Evolutionary conservation across 1,140 invertebrate genomes (phyloP).

Genomic region (Carposina sasakii): DNA sequence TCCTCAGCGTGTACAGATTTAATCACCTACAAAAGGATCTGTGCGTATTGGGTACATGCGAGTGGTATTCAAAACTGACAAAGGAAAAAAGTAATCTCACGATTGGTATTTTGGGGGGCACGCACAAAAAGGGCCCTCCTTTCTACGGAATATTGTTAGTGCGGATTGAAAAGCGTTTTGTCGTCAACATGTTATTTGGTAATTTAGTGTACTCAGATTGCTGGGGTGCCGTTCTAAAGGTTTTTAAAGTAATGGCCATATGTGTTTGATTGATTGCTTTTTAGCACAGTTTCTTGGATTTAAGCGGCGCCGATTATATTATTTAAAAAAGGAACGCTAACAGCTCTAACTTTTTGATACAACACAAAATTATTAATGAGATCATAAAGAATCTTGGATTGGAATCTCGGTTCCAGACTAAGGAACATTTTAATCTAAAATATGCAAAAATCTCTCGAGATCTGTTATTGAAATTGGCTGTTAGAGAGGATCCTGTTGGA

Average conservation of each 20-base stretch:
- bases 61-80: slow-evolving; percentile 66
- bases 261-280: slow-evolving; percentile 66
- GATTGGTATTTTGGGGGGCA: slow-evolving; percentile 65
- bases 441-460: no score
- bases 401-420: no score
- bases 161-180: slow-evolving; percentile 67
- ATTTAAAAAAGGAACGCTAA: no score
- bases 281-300: no score
- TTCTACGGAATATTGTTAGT: slow-evolving; percentile 62
- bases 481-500: no score
- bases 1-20: no score
- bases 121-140: slow-evolving; percentile 51
- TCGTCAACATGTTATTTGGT: slow-evolving; percentile 66
- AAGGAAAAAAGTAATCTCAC: slow-evolving; percentile 70
- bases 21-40: slow-evolving; percentile 65
- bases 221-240: slow-evolving; percentile 58
- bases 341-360: no score
- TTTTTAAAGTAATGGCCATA: slow-evolving; percentile 52
- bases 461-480: no score
- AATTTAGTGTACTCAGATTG: slow-evolving; percentile 66
- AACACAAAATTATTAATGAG: no score
- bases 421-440: no score
- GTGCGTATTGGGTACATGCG: slow-evolving; percentile 50
- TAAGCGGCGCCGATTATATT: no score
- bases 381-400: no score